Evolutionary conservation across 2,888 invertebrate genomes (phyloP).

Genomic region (Isotomurus palustris): DNA sequence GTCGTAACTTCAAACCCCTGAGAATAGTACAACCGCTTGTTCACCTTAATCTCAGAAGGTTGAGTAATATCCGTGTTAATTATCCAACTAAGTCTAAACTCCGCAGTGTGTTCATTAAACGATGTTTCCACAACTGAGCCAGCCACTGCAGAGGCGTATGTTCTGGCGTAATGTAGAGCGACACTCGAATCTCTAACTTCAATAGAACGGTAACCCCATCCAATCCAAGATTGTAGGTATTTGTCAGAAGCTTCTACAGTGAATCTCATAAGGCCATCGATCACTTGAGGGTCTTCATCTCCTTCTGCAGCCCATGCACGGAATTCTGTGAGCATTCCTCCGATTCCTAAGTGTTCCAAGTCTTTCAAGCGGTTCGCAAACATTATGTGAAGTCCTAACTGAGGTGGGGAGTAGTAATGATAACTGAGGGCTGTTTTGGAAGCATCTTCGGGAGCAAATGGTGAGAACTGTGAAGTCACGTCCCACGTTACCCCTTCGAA

Average conservation of each 20-base stretch:
- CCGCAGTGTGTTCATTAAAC: conserved; percentile 1
- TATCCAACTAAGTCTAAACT: neutral
- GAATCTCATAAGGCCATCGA: neutral
- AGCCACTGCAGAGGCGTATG: conserved; percentile 11
- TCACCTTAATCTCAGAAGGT: neutral
- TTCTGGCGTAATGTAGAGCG: conserved; percentile 10
- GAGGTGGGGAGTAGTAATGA: conserved; percentile 14
- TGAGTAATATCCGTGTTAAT: neutral
- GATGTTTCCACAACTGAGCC: neutral
- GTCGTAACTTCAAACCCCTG: too few species aligned
- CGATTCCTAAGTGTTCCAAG: neutral
- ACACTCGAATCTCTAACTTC: neutral
- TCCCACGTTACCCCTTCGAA: conserved; percentile 11
- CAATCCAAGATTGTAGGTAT: conserved; percentile 11
- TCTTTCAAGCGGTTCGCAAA: neutral
- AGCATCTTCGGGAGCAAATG: neutral
- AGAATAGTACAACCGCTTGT: neutral
- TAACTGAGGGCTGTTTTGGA: conserved; percentile 8
- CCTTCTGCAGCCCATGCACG: conserved; percentile 7
- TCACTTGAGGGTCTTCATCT: neutral
- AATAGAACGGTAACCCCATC: conserved; percentile 3
- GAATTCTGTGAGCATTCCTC: conserved; percentile 12
- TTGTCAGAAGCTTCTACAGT: conserved; percentile 3
- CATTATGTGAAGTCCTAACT: neutral
- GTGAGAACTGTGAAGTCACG: neutral